Evolutionary conservation across 2,113 vertebrate genomes (phyloP).

Genomic region (Pionites leucogaster): DNA sequence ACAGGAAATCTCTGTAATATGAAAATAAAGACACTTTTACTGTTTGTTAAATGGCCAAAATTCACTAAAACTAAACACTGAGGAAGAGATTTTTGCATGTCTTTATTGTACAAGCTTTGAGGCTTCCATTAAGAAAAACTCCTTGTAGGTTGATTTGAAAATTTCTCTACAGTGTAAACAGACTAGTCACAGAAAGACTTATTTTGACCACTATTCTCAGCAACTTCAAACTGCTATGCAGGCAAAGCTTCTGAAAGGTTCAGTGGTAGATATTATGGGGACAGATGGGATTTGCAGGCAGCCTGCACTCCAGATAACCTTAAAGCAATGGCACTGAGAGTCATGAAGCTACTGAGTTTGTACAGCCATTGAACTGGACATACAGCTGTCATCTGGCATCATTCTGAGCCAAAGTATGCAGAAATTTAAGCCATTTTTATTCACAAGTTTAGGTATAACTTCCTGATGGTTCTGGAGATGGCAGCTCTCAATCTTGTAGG

Average conservation of each 20-base stretch:
- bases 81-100: background rate
- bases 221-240: background rate
- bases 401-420: background rate
- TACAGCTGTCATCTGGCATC: background rate
- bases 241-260: conserved; percentile 8
- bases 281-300: background rate
- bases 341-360: background rate
- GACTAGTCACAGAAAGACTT: background rate
- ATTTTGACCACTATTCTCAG: background rate
- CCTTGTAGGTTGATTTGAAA: background rate
- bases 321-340: background rate
- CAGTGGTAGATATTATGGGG: background rate
- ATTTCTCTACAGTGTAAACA: background rate
- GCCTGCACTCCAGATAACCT: background rate
- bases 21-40: background rate
- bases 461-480: background rate
- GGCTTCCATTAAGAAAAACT: background rate
- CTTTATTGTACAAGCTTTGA: background rate
- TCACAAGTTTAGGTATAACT: background rate
- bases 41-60: background rate
- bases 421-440: background rate
- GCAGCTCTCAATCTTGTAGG: background rate
- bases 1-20: background rate
- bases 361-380: background rate
- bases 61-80: background rate